Evolutionary conservation across 2,888 invertebrate species (phyloP).

Genomic region (Apamea epomidion): DNA sequence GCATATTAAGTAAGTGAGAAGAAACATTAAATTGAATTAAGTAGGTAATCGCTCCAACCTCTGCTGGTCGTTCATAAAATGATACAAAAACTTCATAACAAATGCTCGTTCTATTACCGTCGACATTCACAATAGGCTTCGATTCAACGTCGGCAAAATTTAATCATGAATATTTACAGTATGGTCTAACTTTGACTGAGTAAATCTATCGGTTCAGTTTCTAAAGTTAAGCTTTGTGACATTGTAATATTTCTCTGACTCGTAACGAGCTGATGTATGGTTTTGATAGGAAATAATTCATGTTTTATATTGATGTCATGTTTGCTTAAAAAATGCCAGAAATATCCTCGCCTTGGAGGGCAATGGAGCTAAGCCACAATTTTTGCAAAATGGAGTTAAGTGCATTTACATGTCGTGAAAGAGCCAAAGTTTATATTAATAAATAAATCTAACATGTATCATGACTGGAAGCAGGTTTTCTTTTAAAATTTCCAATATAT

Average conservation of each 20-base stretch:
- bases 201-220: conserved; percentile 17
- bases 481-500: too few relatives aligned
- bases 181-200: conserved; percentile 38
- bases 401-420: too few relatives aligned
- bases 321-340: background rate
- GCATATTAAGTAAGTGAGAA: background rate
- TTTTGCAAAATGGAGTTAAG: too few relatives aligned
- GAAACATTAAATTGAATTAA: background rate
- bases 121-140: conserved; percentile 32
- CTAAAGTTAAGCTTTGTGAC: conserved; percentile 38
- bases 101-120: conserved; percentile 4
- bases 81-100: conserved; percentile 23
- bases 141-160: conserved; percentile 21
- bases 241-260: conserved; percentile 19
- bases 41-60: background rate
- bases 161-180: conserved; percentile 28
- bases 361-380: too few relatives aligned
- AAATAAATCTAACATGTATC: too few relatives aligned
- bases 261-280: background rate
- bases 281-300: background rate
- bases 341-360: too few relatives aligned
- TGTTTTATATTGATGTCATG: background rate
- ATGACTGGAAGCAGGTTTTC: too few relatives aligned
- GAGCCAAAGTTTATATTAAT: too few relatives aligned
- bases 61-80: background rate